Evolutionary conservation across 2,113 vertebrate species (phyloP).

Genomic region (Brachypteracias leptosomus): DNA sequence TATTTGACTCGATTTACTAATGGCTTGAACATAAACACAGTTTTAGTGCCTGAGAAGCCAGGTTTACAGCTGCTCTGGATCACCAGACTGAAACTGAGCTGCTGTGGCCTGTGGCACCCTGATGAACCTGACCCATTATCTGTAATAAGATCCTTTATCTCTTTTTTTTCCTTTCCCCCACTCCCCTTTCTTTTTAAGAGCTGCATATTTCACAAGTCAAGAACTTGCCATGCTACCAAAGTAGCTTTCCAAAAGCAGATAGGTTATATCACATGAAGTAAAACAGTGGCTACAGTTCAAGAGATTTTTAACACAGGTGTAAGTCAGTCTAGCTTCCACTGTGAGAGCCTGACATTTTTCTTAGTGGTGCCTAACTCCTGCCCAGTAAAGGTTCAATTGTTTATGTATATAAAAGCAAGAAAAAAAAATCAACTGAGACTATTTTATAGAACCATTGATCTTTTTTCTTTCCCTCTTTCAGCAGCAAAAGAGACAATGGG

Average conservation of each 20-base stretch:
- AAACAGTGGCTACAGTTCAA: not conserved
- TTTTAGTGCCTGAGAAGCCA: not conserved
- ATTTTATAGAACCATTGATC: not conserved
- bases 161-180: rapidly evolving
- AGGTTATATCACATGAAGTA: not conserved
- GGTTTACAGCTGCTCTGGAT: not conserved
- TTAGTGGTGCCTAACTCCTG: not conserved
- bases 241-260: not conserved
- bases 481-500: not conserved
- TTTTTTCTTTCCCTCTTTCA: not conserved
- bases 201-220: not conserved
- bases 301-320: not conserved
- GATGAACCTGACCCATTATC: not conserved
- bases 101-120: not conserved
- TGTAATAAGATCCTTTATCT: not conserved
- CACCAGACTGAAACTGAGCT: not conserved
- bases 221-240: not conserved
- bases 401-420: not conserved
- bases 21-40: not conserved
- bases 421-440: not conserved
- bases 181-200: not conserved
- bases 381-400: not conserved
- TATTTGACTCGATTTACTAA: not conserved
- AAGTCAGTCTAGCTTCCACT: not conserved
- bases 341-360: not conserved